Conservation (phyloP, 2,797 vertebrate genomes). For the Cuculus canorus region DNA sequence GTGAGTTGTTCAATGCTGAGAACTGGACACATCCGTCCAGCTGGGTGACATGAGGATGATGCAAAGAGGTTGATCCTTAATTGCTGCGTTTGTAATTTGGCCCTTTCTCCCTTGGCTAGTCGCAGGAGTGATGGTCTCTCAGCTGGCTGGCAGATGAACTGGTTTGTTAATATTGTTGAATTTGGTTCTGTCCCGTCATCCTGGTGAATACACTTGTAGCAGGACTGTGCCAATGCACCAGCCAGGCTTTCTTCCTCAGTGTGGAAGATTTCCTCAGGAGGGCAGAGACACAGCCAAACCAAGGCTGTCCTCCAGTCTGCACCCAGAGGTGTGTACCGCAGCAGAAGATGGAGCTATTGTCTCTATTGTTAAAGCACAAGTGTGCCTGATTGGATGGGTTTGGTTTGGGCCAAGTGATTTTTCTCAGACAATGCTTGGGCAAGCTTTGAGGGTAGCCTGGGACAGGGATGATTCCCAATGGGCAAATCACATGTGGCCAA, state of each 20-base stretch:
- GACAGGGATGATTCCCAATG: background rate
- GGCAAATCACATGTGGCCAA: background rate
- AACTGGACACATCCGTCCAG: background rate
- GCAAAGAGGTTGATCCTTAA: background rate
- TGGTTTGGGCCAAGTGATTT: background rate
- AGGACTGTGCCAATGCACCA: background rate
- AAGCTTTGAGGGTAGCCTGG: background rate
- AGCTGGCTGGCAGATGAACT: background rate
- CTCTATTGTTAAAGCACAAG: background rate
- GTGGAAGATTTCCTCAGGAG: background rate
- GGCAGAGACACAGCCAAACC: background rate
- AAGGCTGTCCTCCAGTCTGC: background rate
- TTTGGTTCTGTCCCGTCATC: background rate
- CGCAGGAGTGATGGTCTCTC: background rate
- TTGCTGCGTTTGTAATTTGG: background rate
- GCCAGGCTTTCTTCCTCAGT: background rate
- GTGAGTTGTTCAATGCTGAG: background rate
- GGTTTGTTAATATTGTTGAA: background rate
- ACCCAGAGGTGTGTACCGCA: background rate
- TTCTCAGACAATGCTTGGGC: background rate
- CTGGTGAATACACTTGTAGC: background rate
- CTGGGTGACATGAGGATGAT: background rate
- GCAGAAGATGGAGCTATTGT: background rate
- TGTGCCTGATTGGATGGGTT: background rate
- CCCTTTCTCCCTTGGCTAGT: background rate